Evolutionary conservation across 1,140 invertebrate genomes (phyloP).

Genomic region (Saccostrea echinata): DNA sequence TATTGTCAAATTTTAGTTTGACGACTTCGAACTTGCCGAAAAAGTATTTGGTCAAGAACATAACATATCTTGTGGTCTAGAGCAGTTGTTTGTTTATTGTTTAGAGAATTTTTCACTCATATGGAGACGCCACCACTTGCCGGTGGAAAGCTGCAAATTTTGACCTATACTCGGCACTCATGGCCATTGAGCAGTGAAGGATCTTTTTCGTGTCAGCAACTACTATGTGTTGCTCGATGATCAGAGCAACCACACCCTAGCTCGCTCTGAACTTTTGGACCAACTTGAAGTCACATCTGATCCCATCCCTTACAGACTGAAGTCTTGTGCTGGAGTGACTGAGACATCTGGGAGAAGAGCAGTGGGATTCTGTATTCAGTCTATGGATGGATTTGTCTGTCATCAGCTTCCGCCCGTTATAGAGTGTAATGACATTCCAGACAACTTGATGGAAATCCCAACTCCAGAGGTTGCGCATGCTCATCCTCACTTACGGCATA

Average conservation of each 20-base stretch:
- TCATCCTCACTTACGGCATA: slow-evolving; percentile 43
- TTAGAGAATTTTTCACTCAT: too few species aligned
- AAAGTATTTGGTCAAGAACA: too few species aligned
- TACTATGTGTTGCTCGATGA: neutral
- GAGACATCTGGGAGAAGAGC: slow-evolving; percentile 34
- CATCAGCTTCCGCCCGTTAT: slow-evolving; percentile 41
- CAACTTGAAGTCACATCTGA: neutral
- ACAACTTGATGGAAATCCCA: slow-evolving; percentile 46
- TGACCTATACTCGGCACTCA: too few species aligned
- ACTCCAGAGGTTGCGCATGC: slow-evolving; percentile 40
- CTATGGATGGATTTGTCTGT: neutral
- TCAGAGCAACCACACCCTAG: neutral
- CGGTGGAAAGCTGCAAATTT: too few species aligned
- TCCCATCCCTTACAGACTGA: neutral
- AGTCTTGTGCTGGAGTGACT: slow-evolving; percentile 42
- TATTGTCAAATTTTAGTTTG: too few species aligned
- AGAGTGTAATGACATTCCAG: slow-evolving; percentile 53
- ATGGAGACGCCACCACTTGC: too few species aligned
- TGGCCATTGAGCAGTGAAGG: too few species aligned
- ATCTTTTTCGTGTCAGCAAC: too few species aligned
- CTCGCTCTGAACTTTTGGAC: slow-evolving; percentile 39
- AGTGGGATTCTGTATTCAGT: slow-evolving; percentile 16
- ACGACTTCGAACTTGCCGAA: too few species aligned
- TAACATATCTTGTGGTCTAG: too few species aligned
- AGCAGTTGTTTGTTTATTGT: too few species aligned